Evolutionary conservation across 2,113 vertebrate genomes (phyloP), one percentile per base, ranked within the genome.

Genomic region (Pundamilia nyererei): DNA sequence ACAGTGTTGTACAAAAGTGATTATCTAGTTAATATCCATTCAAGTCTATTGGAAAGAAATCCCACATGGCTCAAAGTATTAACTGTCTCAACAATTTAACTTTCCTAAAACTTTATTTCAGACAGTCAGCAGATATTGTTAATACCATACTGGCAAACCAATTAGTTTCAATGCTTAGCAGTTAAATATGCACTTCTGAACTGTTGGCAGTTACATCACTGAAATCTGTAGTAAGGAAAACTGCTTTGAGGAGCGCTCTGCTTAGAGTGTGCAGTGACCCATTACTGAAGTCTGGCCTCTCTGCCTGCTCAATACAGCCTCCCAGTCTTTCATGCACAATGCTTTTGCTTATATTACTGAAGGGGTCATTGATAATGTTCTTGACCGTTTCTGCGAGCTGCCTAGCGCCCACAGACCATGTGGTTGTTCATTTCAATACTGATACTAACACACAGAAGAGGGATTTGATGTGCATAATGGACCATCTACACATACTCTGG

Each of bases 181-280:
- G 82, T 58, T 84, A 88, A 85, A 90, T 82, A 88, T 87, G 53
- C 77, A 82, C 81, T 62, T 90, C 81, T 79, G 70, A 92, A 88
- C 81, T 90, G 82, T 75, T 87, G 58, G 85, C 86, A 92, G 88
- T 92, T 92, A 85, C 80, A 88, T 83, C 83, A 86, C 56, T 77
- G 54, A 60, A 88, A 80, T 85, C 29, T 75, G 54, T 26, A 58
- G 75, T 29, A 35, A 87, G 81, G 49, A 84, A 86, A 86, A 84
- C 31, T 47, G 40, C 81, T 83, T 79, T 21, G 83, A 92, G 88
- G 87, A 92, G 87, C 80, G 82, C 86, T 94, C 81, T 82, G 87
- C 87, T 92, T 60, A 91, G 91, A 90, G 89, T 81, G 91, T 86
- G 84, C 92, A 88, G 65, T 94, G 94, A 96, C 95, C 95, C 90